Conservation (phyloP, 2,113 vertebrate species). For the Callocephalon fimbriatum region DNA sequence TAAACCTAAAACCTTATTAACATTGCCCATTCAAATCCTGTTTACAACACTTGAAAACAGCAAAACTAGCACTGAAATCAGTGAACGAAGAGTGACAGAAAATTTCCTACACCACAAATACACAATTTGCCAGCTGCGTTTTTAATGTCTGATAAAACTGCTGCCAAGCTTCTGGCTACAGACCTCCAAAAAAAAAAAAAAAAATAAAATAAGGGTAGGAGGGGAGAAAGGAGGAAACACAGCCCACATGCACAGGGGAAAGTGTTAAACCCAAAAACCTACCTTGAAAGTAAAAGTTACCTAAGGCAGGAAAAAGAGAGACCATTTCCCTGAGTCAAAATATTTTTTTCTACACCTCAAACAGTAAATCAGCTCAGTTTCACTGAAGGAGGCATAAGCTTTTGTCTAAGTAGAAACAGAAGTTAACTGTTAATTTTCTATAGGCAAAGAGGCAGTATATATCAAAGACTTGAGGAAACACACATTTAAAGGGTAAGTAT, state of each 20-base stretch:
- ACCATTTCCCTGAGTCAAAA: neutral
- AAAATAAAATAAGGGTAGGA: neutral
- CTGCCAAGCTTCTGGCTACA: neutral
- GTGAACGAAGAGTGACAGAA: neutral
- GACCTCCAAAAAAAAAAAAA: neutral
- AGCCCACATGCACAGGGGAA: rapidly evolving
- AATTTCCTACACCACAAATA: neutral
- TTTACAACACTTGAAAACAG: neutral
- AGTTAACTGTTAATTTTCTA: neutral
- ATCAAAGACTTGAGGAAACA: neutral
- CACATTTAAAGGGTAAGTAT: neutral
- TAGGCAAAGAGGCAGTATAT: neutral
- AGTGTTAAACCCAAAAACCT: neutral
- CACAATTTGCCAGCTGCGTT: neutral
- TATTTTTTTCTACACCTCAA: neutral
- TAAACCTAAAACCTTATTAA: neutral
- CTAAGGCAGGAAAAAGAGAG: neutral
- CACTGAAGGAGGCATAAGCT: neutral
- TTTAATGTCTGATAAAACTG: neutral
- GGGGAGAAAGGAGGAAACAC: rapidly evolving
- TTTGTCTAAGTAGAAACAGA: neutral
- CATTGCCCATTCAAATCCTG: neutral
- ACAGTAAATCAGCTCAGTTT: neutral
- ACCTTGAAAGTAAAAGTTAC: neutral
- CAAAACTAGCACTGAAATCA: neutral